Evolutionary conservation across 2,113 vertebrate genomes (phyloP).

Genomic region (Gymnogyps californianus): DNA sequence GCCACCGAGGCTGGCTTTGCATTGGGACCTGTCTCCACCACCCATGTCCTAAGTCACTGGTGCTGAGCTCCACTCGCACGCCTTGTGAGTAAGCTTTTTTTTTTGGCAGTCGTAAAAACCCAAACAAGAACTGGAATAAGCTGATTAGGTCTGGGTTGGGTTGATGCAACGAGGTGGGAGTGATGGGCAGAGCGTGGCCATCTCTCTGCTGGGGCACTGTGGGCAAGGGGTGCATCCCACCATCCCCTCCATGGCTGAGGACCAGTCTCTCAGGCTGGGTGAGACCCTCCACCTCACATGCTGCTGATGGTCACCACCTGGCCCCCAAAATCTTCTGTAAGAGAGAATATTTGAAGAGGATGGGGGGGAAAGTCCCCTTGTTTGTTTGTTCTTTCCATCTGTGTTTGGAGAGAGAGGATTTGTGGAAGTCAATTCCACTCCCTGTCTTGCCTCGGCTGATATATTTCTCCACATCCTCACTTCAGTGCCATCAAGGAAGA

Average conservation of each 20-base stretch:
- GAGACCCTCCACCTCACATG: not conserved
- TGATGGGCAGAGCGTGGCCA: rapidly evolving
- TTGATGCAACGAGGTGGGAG: not conserved
- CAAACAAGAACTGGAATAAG: not conserved
- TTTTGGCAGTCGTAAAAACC: not conserved
- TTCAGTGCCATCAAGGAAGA: not conserved
- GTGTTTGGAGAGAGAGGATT: not conserved
- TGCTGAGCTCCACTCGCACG: rapidly evolving
- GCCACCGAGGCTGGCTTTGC: not conserved
- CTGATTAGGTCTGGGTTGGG: not conserved
- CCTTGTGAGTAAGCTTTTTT: not conserved
- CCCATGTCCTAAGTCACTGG: not conserved
- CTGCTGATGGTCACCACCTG: not conserved
- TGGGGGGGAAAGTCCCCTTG: not conserved
- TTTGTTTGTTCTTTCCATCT: not conserved
- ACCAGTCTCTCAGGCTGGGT: not conserved
- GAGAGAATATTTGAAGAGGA: not conserved
- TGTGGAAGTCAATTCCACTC: not conserved
- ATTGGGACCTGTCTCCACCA: not conserved
- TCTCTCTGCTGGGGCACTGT: not conserved
- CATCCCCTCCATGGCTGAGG: not conserved
- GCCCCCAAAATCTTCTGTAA: not conserved
- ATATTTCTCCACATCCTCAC: not conserved
- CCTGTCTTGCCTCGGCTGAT: not conserved
- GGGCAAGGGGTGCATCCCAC: rapidly evolving